Conservation (phyloP, 2,888 invertebrate genomes). For the Rhagophthalmus giganteus region DNA sequence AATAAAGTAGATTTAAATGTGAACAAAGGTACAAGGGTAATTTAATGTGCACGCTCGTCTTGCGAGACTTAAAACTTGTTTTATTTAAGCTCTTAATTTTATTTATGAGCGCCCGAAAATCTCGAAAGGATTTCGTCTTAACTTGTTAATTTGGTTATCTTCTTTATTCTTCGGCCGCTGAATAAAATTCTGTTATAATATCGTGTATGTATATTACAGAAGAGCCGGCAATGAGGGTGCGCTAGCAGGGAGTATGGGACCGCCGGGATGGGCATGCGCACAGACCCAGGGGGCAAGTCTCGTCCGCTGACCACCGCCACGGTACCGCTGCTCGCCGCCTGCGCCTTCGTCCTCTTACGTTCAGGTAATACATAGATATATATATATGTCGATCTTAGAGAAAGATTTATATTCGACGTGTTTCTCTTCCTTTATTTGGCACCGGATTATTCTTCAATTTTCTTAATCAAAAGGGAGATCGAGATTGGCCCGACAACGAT, state of each 20-base stretch:
- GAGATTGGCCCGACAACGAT: no score
- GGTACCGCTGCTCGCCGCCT: constrained; percentile 53
- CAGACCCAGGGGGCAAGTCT: constrained; percentile 76
- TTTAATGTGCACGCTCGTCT: constrained; percentile 22
- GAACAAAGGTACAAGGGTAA: constrained; percentile 19
- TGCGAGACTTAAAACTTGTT: constrained; percentile 21
- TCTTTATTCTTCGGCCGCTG: constrained; percentile 15
- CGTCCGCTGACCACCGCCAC: constrained; percentile 59
- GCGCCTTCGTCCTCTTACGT: constrained; percentile 54
- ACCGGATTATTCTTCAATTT: no score
- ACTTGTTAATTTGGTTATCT: constrained; percentile 20
- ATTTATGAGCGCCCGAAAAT: constrained; percentile 18
- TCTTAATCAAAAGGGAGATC: no score
- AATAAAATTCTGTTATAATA: constrained; percentile 12
- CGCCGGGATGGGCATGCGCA: constrained; percentile 90
- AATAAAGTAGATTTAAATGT: constrained; percentile 18
- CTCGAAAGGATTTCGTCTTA: constrained; percentile 12
- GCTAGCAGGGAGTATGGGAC: constrained; percentile 80
- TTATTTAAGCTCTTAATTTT: constrained; percentile 24
- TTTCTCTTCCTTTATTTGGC: no score
- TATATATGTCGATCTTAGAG: no score
- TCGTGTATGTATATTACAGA: constrained; percentile 52
- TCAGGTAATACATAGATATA: constrained; percentile 42
- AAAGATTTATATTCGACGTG: no score
- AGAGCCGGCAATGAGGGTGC: constrained; percentile 76